These are phyloP conservation scores for Cerceris rybyensis DNA, from an alignment of 2,888 invertebrate genomes.

Conservation along the genomic window DNA sequence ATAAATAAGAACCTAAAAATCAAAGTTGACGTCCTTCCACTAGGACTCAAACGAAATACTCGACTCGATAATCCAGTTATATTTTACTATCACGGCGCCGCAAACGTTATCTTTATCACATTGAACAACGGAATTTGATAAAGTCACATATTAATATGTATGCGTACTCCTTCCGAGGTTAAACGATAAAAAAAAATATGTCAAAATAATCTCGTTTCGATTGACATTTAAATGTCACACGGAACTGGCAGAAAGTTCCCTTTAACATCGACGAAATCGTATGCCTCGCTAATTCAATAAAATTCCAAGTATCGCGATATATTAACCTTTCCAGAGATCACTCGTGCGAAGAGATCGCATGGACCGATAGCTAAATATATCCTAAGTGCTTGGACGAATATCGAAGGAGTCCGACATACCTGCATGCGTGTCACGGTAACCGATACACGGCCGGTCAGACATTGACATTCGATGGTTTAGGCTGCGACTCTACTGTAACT, in stretches of 20 bases:
- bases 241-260: slow-evolving; percentile 33
- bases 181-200: background rate
- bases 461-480: slow-evolving; percentile 43
- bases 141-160: no score
- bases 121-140: no score
- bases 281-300: slow-evolving; percentile 29
- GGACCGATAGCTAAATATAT: slow-evolving; percentile 32
- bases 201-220: background rate
- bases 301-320: slow-evolving; percentile 33
- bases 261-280: slow-evolving; percentile 4
- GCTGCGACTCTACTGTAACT: no score
- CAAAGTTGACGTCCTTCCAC: no score
- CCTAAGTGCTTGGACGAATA: slow-evolving; percentile 26
- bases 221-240: slow-evolving; percentile 44
- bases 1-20: no score
- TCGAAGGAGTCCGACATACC: slow-evolving; percentile 11
- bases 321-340: slow-evolving; percentile 43
- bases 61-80: no score
- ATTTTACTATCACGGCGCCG: no score
- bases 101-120: no score
- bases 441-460: slow-evolving; percentile 17
- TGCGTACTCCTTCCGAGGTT: no score
- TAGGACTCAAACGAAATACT: no score
- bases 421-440: slow-evolving; percentile 26
- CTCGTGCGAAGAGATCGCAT: slow-evolving; percentile 39